Evolutionary conservation across 2,113 vertebrate species (phyloP), one percentile per base, ranked within the genome.

Genomic region (Ascaphus truei): DNA sequence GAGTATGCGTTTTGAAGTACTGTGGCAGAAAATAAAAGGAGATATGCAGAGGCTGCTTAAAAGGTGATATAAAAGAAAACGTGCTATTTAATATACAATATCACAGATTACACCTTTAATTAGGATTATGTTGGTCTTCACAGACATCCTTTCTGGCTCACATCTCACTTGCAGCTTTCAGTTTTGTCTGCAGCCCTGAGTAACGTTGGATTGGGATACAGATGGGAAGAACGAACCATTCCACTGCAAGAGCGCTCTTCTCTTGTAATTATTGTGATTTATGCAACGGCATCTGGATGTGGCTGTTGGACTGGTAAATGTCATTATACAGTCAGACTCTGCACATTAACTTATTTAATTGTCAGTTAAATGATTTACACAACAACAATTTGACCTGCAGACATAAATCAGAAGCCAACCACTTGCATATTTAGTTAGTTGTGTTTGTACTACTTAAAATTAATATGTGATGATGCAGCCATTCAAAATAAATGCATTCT

Each of bases 221-320:
- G 23, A 65, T 58, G 58, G 72, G 69, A 79, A 72, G 5, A 39
- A 18, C 31, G 33, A 25, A 58, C 3, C 3, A 0, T 65, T 56
- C 27, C 26, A 5, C 5, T 48, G 26, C 31, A 41, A 5, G 30
- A 63, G 13, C 45, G 26, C 63, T 57, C 1, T 41, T 72, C 22
- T 36, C 11, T 2, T 3, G 50, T 37, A 25, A 18, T 64, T 33
- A 64, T 23, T 9, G 7, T 52, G 62, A 64, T 50, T 18, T 26
- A 48, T 26, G 27, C 52, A 53, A 53, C 68, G 64, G 71, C 67
- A 74, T 72, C 74, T 79, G 78, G 59, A 12, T 68, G 60, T 57
- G 15, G 34, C 56, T 0, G 0, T 36, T 72, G 69, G 66, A 72
- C 71, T 72, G 55, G 9, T 50, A 72, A 69, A 73, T 61, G 59